Evolutionary conservation across 2,888 invertebrate species (phyloP).

Genomic region (Apamea anceps): DNA sequence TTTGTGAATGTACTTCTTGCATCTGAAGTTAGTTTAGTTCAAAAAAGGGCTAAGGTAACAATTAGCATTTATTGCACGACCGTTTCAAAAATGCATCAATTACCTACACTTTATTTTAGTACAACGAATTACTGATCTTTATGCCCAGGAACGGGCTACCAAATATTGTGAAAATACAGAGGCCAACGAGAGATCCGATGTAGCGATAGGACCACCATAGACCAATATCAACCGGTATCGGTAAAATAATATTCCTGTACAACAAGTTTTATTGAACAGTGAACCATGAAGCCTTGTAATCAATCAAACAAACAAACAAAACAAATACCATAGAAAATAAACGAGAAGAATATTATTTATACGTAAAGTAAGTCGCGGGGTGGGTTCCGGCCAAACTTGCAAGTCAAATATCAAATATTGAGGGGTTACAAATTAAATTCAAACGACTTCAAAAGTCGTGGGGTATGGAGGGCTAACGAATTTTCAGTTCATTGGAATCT

Average conservation of each 20-base stretch:
- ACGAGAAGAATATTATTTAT: slow-evolving; percentile 44
- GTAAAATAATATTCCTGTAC: background rate
- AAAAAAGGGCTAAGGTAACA: background rate
- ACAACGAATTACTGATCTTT: background rate
- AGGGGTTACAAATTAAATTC: slow-evolving; percentile 69
- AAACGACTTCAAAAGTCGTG: slow-evolving; percentile 53
- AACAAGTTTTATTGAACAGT: slow-evolving; percentile 6
- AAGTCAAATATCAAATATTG: slow-evolving; percentile 69
- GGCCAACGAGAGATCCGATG: background rate
- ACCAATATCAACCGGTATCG: background rate
- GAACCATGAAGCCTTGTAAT: slow-evolving; percentile 15
- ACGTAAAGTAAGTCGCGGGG: slow-evolving; percentile 31
- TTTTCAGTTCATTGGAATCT: slow-evolving; percentile 38
- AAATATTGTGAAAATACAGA: background rate
- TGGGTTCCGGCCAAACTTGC: slow-evolving; percentile 46
- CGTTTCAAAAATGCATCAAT: background rate
- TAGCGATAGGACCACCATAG: background rate
- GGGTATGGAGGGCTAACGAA: slow-evolving; percentile 41
- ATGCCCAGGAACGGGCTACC: background rate
- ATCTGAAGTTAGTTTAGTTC: background rate
- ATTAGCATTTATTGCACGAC: background rate
- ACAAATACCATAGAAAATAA: slow-evolving; percentile 37
- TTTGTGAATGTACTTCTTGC: background rate
- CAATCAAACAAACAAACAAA: slow-evolving; percentile 23
- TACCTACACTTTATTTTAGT: background rate